Conservation (phyloP, 2,888 invertebrate species). For the Drosophila colorata region DNA sequence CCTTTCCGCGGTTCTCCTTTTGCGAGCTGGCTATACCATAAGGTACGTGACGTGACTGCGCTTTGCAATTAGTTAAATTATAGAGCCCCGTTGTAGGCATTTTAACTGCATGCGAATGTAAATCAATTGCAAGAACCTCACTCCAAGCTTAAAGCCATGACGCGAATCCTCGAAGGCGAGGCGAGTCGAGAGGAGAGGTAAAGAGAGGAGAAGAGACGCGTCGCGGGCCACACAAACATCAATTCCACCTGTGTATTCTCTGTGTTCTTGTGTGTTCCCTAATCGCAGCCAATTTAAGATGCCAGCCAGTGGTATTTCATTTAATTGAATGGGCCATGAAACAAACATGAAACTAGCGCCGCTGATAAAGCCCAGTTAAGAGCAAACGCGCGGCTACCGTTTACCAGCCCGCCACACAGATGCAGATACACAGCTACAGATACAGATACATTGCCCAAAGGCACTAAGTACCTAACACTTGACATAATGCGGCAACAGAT, state of each 20-base stretch:
- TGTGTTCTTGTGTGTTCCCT: conserved; percentile 65
- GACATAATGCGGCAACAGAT: conserved; percentile 75
- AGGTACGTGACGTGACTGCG: conserved; percentile 74
- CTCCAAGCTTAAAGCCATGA: conserved; percentile 34
- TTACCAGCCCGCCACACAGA: conserved; percentile 12
- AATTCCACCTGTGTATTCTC: conserved; percentile 34
- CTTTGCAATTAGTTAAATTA: conserved; percentile 79
- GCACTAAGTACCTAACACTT: conserved; percentile 83
- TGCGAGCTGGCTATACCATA: conserved; percentile 26
- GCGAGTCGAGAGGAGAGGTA: no score
- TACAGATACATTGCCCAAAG: conserved; percentile 42
- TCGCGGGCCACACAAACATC: conserved; percentile 45
- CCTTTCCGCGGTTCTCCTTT: not conserved
- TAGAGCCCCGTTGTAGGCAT: conserved; percentile 59
- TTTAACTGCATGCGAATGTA: conserved; percentile 72
- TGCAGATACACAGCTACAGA: conserved; percentile 5
- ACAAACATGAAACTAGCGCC: conserved; percentile 56
- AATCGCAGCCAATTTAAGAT: conserved; percentile 64
- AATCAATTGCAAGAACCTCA: conserved; percentile 51
- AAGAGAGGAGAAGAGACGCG: not conserved
- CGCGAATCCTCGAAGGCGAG: conserved; percentile 6
- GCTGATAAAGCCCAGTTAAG: conserved; percentile 54
- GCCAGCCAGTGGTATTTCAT: conserved; percentile 54
- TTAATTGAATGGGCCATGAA: conserved; percentile 74
- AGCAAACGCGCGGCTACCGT: conserved; percentile 46